Base-by-base conservation (phyloP, 2,797 vertebrate species). In the Scleropages formosus region DNA sequence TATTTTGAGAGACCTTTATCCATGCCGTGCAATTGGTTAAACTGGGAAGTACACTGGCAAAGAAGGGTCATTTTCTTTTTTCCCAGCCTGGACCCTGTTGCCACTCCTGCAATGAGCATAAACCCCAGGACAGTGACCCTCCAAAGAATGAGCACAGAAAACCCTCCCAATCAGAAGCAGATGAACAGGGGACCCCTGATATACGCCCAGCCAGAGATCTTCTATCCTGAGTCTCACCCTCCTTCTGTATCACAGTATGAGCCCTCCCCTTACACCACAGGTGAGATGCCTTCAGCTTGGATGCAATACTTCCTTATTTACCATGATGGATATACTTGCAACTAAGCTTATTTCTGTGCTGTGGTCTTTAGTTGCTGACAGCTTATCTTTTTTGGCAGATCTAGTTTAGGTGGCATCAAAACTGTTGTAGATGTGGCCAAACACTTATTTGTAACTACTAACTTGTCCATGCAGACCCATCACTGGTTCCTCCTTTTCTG, bases 201-300 rank as follows among this genome's bases (percentile, higher is more conserved):
- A 75, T 98, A 98, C 83, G 86, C 90, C 6, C 91, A 94, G 74
- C 75, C 93, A 16, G 97, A 99, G 78, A 90, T 98, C 77, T 97
- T 96, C 87, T 98, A 97, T 78, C 87, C 88, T 0, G 96, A 98
- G 61, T 83, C 91, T 63, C 91, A 96, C 72, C 93, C 94, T 56
- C 91, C 94, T 0, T 86, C 92, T 71, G 88, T 89, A 44, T 93
- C 95, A 59, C 92, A 94, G 0, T 98, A 98, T 86, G 97, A 98
- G 24, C 85, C 91, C 75, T 84, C 93, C 0, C 92, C 95, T 49
- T 99, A 97, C 80, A 88, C 93, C 15, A 84, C 95, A 91, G 95
- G 98, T 98, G 87, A 83, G 77, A 11, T 51, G 72, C 15, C 13
- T 24, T 4, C 7, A 9, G 0, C 11, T 26, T 58, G 6, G n/a